A percentile compares a stretch with the other conserved stretches of the same genome.
phyloP scores from a whole-genome alignment of 2,113 vertebrate genomes.

The Zosterops hypoxanthus region DNA sequence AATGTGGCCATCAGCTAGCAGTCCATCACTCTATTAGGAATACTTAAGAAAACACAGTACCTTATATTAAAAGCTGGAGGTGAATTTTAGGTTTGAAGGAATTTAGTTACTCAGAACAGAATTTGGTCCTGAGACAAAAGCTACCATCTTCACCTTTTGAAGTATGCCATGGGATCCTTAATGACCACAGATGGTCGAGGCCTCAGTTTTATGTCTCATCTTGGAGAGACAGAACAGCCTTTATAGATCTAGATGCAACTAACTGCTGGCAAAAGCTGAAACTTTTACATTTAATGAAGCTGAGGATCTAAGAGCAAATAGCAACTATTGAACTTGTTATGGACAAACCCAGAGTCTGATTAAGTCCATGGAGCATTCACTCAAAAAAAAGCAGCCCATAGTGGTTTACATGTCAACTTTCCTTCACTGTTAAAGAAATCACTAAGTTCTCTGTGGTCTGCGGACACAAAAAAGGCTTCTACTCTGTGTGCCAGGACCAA shows the following conservation, averaged over 20 bases:
- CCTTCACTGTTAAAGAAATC: conserved; percentile 56
- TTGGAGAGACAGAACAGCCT: conserved; percentile 41
- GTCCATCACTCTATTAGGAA: not conserved
- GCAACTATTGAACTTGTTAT: conserved; percentile 72
- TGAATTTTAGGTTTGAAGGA: conserved; percentile 18
- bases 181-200: conserved; percentile 55
- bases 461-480: not conserved
- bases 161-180: conserved; percentile 66
- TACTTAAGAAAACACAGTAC: not conserved
- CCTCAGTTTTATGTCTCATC: conserved; percentile 62
- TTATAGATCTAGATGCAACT: conserved; percentile 72
- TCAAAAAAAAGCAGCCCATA: conserved; percentile 32
- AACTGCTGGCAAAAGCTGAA: conserved; percentile 63
- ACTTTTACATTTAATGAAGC: conserved; percentile 74
- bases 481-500: not conserved
- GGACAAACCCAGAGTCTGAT: conserved; percentile 73
- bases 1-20: not conserved
- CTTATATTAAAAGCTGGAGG: not conserved
- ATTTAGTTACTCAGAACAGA: not conserved
- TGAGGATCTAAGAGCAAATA: conserved; percentile 65
- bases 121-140: not conserved
- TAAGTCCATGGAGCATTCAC: conserved; percentile 70
- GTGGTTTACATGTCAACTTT: conserved; percentile 55
- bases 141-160: conserved; percentile 31
- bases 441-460: conserved; percentile 23